Base-by-base conservation (phyloP, 2,888 invertebrate species). In the Dicyrtomina minuta region DNA sequence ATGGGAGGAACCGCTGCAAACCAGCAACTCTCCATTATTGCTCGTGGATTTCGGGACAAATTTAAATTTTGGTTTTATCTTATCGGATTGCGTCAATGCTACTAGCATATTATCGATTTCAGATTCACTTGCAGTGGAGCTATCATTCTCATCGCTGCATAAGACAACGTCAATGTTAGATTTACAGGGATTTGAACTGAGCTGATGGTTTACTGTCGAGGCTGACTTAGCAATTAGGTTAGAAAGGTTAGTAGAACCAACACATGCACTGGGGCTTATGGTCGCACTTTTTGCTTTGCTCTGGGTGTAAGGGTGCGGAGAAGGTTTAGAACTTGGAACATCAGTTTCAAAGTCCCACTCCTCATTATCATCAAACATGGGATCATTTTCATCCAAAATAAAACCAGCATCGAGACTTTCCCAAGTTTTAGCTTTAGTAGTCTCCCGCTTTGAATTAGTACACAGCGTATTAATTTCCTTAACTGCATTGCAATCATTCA, bases 81-180 rank as follows among this genome's bases (percentile, higher is more conserved):
- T n/a, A n/a, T n/a, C n/a, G n/a, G n/a, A n/a, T n/a, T n/a, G n/a
- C n/a, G n/a, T n/a, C n/a, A n/a, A n/a, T n/a, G n/a, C n/a, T n/a
- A n/a, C n/a, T n/a, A n/a, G n/a, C n/a, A n/a, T n/a, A n/a, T n/a
- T n/a, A n/a, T n/a, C n/a, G n/a, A n/a, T n/a, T n/a, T n/a, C 46
- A 15, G 61, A 61, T 43, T 61, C 61, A 46, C 61, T 61, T 1
- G 61, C 61, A 43, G 61, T 61, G 17, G 43, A 43, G 17, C 61
- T 61, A 10, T 61, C 61, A n/a, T n/a, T n/a, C n/a, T n/a, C n/a
- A n/a, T n/a, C n/a, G n/a, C n/a, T n/a, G n/a, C n/a, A n/a, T n/a
- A n/a, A n/a, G n/a, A n/a, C n/a, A n/a, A n/a, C n/a, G 22, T 61
- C 61, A 44, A 10, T 44, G n/a, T 44, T 13, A 44, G n/a, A 2